These are phyloP conservation scores for Etheostoma spectabile DNA, from an alignment of 2,113 vertebrate genomes.

Conservation along the genomic window DNA sequence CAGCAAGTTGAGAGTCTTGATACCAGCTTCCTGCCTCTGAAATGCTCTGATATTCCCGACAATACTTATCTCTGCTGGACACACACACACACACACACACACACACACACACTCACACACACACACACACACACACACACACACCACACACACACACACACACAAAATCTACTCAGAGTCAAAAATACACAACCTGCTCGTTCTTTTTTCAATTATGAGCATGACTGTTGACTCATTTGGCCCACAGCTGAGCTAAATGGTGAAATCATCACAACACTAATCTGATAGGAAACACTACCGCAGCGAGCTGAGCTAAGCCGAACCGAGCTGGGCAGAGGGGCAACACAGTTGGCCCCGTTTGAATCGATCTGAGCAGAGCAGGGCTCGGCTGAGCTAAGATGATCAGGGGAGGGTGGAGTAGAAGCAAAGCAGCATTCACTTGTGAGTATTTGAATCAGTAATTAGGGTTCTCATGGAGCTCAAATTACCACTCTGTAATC, in stretches of 20 bases:
- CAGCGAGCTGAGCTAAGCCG: slow-evolving; percentile 18
- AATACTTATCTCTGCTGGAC: slow-evolving; percentile 12
- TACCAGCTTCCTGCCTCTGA: slow-evolving; percentile 48
- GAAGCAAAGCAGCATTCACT: slow-evolving; percentile 35
- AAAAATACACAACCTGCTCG: background rate
- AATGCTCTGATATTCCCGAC: slow-evolving; percentile 43
- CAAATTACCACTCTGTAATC: slow-evolving; percentile 70
- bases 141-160: slow-evolving; percentile 5
- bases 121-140: slow-evolving; percentile 4
- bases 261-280: slow-evolving; percentile 29
- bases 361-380: slow-evolving; percentile 42
- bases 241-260: background rate
- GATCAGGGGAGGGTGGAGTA: slow-evolving; percentile 26
- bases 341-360: slow-evolving; percentile 4
- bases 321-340: slow-evolving; percentile 11
- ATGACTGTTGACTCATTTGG: background rate
- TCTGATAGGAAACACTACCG: slow-evolving; percentile 21
- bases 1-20: slow-evolving; percentile 31
- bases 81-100: too few species aligned
- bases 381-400: slow-evolving; percentile 46
- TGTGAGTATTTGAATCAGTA: slow-evolving; percentile 63
- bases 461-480: slow-evolving; percentile 65
- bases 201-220: background rate
- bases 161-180: background rate
- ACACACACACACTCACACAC: background rate